These are phyloP conservation scores for Graptemys geographica DNA, from an alignment of 2,797 vertebrate species.

Conservation along the genomic window DNA sequence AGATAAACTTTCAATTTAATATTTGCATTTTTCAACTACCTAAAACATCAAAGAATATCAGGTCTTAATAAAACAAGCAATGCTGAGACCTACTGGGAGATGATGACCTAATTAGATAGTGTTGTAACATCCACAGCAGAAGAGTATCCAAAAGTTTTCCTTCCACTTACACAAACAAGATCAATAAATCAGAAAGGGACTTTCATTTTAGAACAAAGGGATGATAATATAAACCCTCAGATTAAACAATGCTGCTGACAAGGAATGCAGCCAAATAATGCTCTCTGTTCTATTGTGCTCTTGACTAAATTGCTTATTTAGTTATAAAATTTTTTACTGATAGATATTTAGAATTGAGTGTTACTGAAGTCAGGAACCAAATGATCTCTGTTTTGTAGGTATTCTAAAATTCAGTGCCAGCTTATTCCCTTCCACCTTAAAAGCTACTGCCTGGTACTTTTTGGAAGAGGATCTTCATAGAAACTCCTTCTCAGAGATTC, in stretches of 20 bases:
- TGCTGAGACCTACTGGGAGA: not conserved
- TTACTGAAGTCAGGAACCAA: not conserved
- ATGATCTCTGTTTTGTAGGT: not conserved
- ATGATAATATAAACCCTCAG: not conserved
- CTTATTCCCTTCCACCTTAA: not conserved
- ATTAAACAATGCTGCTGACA: not conserved
- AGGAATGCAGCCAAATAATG: not conserved
- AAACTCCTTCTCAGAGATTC: not conserved
- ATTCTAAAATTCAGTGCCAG: not conserved
- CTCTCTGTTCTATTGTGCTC: not conserved
- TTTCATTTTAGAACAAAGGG: slow-evolving; percentile 13
- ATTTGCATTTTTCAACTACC: slow-evolving; percentile 1
- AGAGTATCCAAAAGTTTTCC: not conserved
- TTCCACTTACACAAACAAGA: not conserved
- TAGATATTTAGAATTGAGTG: not conserved
- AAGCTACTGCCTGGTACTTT: not conserved
- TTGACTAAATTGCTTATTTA: slow-evolving; percentile 19
- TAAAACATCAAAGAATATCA: not conserved
- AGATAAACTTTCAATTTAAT: not conserved
- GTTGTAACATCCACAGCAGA: not conserved
- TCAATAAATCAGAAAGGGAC: not conserved
- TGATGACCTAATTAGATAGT: not conserved
- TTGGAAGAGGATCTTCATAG: not conserved
- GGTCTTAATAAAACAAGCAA: slow-evolving; percentile 27
- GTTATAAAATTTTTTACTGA: not conserved